Evolutionary conservation across 2,797 vertebrate genomes (phyloP).

Genomic region (Sebastes trivittatus): DNA sequence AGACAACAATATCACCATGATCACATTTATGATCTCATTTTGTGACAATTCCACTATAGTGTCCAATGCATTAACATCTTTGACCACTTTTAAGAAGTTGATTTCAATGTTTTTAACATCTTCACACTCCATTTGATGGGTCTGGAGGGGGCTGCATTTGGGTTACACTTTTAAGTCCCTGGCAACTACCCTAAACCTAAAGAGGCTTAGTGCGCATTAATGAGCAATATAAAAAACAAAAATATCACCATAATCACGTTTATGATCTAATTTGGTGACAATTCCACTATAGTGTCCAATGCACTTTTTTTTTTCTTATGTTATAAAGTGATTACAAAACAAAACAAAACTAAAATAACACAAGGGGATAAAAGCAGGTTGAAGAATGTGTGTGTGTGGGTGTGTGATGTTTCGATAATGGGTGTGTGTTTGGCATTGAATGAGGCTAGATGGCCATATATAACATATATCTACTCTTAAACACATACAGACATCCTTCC

Average conservation of each 20-base stretch:
- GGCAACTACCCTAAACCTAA: conserved; percentile 46
- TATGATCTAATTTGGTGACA: neutral
- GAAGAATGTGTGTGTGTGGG: too few species aligned
- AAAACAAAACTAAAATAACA: too few species aligned
- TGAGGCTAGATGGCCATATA: too few species aligned
- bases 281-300: neutral
- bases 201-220: conserved; percentile 52
- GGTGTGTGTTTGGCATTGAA: too few species aligned
- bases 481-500: too few species aligned
- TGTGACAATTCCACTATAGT: neutral
- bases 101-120: neutral
- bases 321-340: too few species aligned
- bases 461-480: too few species aligned
- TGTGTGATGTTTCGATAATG: too few species aligned
- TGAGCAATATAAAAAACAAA: neutral
- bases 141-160: conserved; percentile 66
- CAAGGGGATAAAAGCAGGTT: too few species aligned
- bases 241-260: neutral
- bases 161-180: conserved; percentile 73
- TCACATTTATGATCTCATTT: neutral
- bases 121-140: neutral
- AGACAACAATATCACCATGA: neutral
- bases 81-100: neutral
- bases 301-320: too few species aligned
- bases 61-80: neutral